Evolutionary conservation across 2,888 invertebrate species (phyloP).

Genomic region (Cephus sareptanus): DNA sequence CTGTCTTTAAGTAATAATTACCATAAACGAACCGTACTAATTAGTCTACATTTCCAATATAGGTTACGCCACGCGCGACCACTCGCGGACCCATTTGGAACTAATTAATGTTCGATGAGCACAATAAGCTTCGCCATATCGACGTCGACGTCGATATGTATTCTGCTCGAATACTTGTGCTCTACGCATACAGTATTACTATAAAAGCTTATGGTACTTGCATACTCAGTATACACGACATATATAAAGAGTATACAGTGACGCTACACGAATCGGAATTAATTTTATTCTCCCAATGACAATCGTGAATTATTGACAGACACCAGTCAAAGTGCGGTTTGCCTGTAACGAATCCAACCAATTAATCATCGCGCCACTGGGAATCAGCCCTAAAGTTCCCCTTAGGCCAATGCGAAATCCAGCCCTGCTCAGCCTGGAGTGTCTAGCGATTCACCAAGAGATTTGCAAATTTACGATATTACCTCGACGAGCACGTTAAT

Average conservation of each 20-base stretch:
- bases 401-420: neutral
- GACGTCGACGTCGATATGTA: neutral
- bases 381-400: constrained; percentile 26
- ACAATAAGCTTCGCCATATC: neutral
- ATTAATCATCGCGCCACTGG: constrained; percentile 26
- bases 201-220: neutral
- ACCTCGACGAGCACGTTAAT: neutral
- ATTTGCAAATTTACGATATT: neutral
- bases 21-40: neutral
- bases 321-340: neutral
- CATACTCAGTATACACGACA: neutral
- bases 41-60: neutral
- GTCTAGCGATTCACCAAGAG: neutral
- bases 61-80: neutral
- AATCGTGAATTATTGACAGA: constrained; percentile 23
- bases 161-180: neutral
- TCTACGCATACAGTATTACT: neutral
- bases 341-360: constrained; percentile 26
- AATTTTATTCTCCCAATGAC: constrained; percentile 25
- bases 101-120: constrained; percentile 29
- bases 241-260: neutral
- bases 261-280: constrained; percentile 19
- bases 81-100: constrained; percentile 19
- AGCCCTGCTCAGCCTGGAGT: neutral
- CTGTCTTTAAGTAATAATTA: neutral